Conservation (phyloP, 2,113 vertebrate species). For the Rhabdomys dilectus region DNA sequence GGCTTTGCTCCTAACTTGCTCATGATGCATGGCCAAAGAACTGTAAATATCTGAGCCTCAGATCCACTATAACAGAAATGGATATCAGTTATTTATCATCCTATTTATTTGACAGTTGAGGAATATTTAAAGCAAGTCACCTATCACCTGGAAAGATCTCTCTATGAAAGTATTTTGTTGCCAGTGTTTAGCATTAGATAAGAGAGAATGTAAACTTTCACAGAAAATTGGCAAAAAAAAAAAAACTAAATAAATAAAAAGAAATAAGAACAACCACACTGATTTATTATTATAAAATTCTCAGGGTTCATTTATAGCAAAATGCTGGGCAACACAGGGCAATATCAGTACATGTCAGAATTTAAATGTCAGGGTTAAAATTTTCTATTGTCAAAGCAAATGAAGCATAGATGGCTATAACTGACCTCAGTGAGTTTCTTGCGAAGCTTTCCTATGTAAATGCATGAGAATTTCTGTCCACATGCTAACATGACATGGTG, state of each 20-base stretch:
- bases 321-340: background rate
- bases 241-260: no score
- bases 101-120: background rate
- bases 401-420: background rate
- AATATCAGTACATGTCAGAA: background rate
- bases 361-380: background rate
- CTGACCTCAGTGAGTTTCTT: background rate
- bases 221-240: background rate
- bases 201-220: background rate
- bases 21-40: background rate
- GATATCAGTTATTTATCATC: background rate
- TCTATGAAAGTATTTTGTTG: background rate
- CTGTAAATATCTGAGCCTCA: background rate
- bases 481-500: constrained; percentile 48
- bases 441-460: constrained; percentile 46
- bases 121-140: background rate
- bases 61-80: background rate
- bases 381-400: background rate
- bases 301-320: constrained; percentile 31
- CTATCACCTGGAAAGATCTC: background rate
- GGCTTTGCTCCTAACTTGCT: background rate
- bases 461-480: constrained; percentile 64
- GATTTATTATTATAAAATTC: constrained; percentile 1
- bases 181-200: background rate
- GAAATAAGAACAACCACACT: background rate